phyloP scores from a whole-genome alignment of 1,140 invertebrate species.

The Pseudomyrmex flavicornis region DNA sequence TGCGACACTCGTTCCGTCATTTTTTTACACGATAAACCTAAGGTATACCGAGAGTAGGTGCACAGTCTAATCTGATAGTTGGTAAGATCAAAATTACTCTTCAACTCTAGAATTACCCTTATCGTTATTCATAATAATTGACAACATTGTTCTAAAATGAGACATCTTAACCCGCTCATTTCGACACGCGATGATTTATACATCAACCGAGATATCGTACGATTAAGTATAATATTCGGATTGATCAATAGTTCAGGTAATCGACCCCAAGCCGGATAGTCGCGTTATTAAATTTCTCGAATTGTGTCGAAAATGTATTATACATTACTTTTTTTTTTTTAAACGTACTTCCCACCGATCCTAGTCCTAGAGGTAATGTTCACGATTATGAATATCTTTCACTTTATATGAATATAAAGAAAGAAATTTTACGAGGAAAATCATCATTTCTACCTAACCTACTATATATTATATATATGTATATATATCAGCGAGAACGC shows the following conservation, averaged over 20 bases:
- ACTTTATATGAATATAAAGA: constrained; percentile 68
- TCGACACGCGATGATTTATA: constrained; percentile 39
- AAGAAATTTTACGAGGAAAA: constrained; percentile 64
- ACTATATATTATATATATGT: constrained; percentile 36
- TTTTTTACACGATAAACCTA: constrained; percentile 22
- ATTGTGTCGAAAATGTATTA: constrained; percentile 39
- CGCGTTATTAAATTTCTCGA: constrained; percentile 63
- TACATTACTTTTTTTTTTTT: constrained; percentile 69
- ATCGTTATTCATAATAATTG: constrained; percentile 83
- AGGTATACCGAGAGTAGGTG: constrained; percentile 66
- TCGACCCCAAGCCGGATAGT: constrained; percentile 57
- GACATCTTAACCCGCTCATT: constrained; percentile 61
- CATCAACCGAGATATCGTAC: constrained; percentile 29
- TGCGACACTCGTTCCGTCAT: no score
- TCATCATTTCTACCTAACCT: constrained; percentile 76
- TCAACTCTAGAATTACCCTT: constrained; percentile 64
- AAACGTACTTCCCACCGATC: constrained; percentile 70
- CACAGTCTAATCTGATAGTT: constrained; percentile 66
- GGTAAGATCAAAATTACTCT: constrained; percentile 67
- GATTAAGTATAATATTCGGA: constrained; percentile 25
- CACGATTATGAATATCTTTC: constrained; percentile 70
- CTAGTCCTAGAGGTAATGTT: constrained; percentile 63
- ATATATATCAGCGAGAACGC: constrained; percentile 78
- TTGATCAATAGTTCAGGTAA: constrained; percentile 32
- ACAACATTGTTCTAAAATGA: constrained; percentile 80